Conservation (phyloP, 2,888 invertebrate species). For the Notocelia uddmanniana region DNA sequence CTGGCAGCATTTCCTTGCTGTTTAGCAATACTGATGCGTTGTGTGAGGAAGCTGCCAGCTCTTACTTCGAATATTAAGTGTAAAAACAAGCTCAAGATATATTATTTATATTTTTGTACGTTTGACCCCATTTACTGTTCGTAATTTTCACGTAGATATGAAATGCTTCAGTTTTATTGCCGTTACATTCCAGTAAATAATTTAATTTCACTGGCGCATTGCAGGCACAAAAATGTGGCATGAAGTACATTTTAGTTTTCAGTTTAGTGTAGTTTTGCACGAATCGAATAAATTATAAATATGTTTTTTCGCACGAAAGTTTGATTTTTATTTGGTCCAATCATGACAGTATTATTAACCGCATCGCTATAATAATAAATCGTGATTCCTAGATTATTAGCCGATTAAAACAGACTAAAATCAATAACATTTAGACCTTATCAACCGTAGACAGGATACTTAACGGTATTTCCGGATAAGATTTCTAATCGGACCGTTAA, state of each 20-base stretch:
- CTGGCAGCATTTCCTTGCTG: no score
- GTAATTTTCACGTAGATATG: background rate
- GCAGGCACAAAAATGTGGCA: slow-evolving; percentile 13
- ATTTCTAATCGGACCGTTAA: background rate
- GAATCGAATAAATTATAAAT: background rate
- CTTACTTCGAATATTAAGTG: no score
- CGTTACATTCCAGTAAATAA: background rate
- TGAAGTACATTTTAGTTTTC: background rate
- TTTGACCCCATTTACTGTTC: background rate
- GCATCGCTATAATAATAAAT: background rate
- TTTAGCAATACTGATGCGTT: no score
- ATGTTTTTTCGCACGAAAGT: background rate
- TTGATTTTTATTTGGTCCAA: background rate
- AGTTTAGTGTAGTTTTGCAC: background rate
- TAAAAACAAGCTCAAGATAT: no score
- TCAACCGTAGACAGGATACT: background rate
- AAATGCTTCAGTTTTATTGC: background rate
- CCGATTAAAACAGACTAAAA: no score
- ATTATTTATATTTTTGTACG: background rate
- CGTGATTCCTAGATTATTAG: no score
- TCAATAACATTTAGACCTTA: background rate
- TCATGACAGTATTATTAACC: background rate
- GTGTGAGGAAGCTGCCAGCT: no score
- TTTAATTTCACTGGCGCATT: background rate
- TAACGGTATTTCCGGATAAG: background rate